Conservation (phyloP, 2,797 vertebrate species). For the Darevskia nairensis region DNA sequence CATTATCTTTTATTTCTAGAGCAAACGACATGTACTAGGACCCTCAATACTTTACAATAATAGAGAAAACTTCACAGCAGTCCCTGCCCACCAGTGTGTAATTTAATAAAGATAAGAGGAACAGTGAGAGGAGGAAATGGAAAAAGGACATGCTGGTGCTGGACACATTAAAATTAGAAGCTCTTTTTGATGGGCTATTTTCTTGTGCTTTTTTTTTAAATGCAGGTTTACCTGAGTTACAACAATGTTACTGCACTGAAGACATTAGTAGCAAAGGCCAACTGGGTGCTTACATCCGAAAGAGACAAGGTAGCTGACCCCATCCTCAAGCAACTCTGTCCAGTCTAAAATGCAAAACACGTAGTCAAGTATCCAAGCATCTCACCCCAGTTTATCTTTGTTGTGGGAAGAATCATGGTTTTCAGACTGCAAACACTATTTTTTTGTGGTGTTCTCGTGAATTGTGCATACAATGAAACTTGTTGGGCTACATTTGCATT, state of each 20-base stretch:
- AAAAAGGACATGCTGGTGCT: neutral
- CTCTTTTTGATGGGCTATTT: neutral
- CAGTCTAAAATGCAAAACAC: neutral
- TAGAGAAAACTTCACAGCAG: neutral
- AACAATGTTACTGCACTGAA: slow-evolving; percentile 96
- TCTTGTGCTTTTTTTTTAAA: neutral
- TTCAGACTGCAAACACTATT: neutral
- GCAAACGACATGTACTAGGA: neutral
- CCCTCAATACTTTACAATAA: neutral
- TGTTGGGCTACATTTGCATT: neutral
- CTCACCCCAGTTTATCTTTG: no score
- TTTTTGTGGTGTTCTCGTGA: neutral
- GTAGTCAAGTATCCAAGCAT: neutral
- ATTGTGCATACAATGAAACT: neutral
- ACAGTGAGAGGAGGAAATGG: neutral
- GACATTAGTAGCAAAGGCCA: slow-evolving; percentile 87
- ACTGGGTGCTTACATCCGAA: slow-evolving; percentile 90
- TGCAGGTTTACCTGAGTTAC: slow-evolving; percentile 95
- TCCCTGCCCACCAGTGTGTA: neutral
- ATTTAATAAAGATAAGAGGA: slow-evolving; percentile 10
- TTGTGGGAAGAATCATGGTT: neutral
- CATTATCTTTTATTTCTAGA: neutral
- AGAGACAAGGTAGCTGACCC: slow-evolving; percentile 85
- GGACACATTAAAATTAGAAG: neutral
- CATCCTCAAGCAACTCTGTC: neutral